Base-by-base conservation (phyloP, 2,888 invertebrate species). In the Creontiades dilutus region DNA sequence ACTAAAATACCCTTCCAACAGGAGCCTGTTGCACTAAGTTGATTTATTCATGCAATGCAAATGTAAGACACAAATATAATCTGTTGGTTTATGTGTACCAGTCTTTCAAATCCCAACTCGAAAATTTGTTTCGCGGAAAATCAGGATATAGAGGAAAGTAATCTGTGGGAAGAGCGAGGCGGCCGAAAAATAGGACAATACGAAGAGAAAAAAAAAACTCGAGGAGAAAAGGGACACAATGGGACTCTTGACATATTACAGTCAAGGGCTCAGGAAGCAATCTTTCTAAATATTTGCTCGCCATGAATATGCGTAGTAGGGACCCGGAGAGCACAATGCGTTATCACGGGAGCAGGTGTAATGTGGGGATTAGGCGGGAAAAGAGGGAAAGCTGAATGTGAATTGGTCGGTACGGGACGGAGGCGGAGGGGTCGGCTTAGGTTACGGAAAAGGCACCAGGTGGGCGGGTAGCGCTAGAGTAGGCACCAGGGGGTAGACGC, bases 281-380 rank as follows among this genome's bases (percentile, higher is more conserved):
- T 78, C 87, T 88, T 88, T 88, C 87, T 88, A 88, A 88, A 88
- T 88, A 88, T 88, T 88, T 88, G 87, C 87, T 75, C 76, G 75
- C 55, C 61, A 52, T 88, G 87, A 88, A 88, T 88, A 88, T 88
- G 76, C 87, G 78, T 78, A 78, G 76, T 75, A 48, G 86, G 76
- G 28, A 27, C 11, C 47, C 52, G 19, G n/a, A 27, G 61, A 27
- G 61, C 61, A 88, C 87, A 88, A 88, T 78, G 87, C 87, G 78
- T 88, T 88, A 88, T 88, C 87, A 88, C 78, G 78, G 86, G 78
- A 88, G 76, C 87, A 88, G 87, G 87, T 88, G 87, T 88, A 88
- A 88, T 88, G 78, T 48, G 16, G 28, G 87, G 87, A 88, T 88
- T 88, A 87, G 87, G 78, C 52, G 14, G n/a, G 86, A 19, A 52